A percentile compares a stretch with the other conserved stretches of the same genome.
These are phyloP conservation scores for Panzeria rudis DNA, from an alignment of 2,888 invertebrate species.

Conservation along the genomic window DNA sequence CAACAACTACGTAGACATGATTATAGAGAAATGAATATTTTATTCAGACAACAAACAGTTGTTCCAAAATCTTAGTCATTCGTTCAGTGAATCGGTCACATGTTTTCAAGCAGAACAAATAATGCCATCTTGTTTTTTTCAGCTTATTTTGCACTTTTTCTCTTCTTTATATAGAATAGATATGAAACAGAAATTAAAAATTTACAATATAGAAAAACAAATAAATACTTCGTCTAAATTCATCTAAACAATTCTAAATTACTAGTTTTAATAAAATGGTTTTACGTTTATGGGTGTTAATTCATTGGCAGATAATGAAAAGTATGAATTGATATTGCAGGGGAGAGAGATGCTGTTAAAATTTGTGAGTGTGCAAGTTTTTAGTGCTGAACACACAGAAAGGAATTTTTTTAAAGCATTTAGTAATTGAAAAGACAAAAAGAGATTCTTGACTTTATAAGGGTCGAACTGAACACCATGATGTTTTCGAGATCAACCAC, in stretches of 20 bases:
- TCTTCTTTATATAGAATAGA: slow-evolving; percentile 11
- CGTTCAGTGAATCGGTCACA: slow-evolving; percentile 24
- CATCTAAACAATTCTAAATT: slow-evolving; percentile 42
- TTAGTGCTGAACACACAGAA: too few relatives aligned
- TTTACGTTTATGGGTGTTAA: slow-evolving; percentile 25
- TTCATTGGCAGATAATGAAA: background rate
- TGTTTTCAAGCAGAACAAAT: slow-evolving; percentile 49
- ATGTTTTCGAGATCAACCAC: too few relatives aligned
- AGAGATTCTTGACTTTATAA: too few relatives aligned
- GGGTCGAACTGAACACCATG: too few relatives aligned
- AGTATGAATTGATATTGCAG: slow-evolving; percentile 1
- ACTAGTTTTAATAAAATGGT: slow-evolving; percentile 26
- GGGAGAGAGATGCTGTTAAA: background rate
- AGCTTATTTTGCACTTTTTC: slow-evolving; percentile 29
- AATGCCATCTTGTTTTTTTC: slow-evolving; percentile 26
- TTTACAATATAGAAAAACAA: background rate
- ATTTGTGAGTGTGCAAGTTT: too few relatives aligned
- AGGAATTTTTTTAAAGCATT: too few relatives aligned
- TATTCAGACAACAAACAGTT: background rate
- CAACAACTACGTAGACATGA: background rate
- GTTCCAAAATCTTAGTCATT: slow-evolving; percentile 36
- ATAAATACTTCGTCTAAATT: slow-evolving; percentile 12
- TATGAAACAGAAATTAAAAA: slow-evolving; percentile 20
- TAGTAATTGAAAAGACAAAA: too few relatives aligned
- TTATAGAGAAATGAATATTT: background rate